Conservation (phyloP, 2,797 vertebrate species). For the Xenopus petersii region DNA sequence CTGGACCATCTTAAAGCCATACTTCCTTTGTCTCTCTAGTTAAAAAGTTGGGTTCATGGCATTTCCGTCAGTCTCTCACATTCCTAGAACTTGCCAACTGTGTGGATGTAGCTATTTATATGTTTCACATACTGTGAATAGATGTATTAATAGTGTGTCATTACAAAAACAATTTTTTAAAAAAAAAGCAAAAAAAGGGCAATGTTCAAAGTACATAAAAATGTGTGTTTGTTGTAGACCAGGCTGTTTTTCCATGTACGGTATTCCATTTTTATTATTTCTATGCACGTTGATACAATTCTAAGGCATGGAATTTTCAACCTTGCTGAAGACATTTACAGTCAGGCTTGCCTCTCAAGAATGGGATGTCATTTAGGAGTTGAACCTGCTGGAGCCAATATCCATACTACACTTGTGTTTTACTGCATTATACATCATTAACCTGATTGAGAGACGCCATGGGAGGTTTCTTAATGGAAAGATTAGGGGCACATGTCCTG, state of each 20-base stretch:
- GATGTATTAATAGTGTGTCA: slow-evolving; percentile 7
- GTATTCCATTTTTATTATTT: neutral
- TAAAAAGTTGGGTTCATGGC: neutral
- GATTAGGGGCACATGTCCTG: too few species aligned
- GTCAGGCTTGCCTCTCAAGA: neutral
- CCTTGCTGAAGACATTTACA: neutral
- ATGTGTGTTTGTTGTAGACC: neutral
- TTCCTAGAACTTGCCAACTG: slow-evolving; percentile 12
- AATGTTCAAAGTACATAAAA: neutral
- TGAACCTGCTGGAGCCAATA: neutral
- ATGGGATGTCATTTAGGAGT: neutral
- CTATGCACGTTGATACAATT: neutral
- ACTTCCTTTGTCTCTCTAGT: neutral
- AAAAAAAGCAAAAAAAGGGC: neutral
- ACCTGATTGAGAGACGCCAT: neutral
- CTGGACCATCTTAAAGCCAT: neutral
- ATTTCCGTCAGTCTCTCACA: slow-evolving; percentile 1
- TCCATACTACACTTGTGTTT: neutral
- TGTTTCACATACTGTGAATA: slow-evolving; percentile 7
- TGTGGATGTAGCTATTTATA: slow-evolving; percentile 15
- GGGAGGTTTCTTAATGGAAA: neutral
- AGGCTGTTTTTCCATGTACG: neutral
- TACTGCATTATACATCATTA: neutral
- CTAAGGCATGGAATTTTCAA: neutral
- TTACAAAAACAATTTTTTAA: neutral